Conservation (phyloP, 2,113 vertebrate genomes). For the Alces alces region DNA sequence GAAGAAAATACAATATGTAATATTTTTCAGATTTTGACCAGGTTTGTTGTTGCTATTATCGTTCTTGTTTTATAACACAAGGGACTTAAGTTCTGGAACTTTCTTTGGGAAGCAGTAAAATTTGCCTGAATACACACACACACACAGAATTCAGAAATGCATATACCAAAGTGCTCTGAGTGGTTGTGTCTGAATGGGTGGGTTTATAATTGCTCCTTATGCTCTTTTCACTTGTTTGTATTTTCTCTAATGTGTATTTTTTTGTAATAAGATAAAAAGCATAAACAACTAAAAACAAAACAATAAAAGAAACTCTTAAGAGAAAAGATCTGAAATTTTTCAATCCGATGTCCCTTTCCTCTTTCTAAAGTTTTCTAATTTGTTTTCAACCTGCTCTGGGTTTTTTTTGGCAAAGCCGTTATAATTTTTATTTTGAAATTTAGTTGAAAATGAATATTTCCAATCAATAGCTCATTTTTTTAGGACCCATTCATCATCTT, state of each 20-base stretch:
- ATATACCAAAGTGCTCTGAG: not conserved
- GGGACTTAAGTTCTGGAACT: not conserved
- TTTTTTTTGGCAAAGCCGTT: not conserved
- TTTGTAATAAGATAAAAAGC: not conserved
- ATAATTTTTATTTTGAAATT: constrained; percentile 28
- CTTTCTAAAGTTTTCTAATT: constrained; percentile 20
- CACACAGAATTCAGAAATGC: not conserved
- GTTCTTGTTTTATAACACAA: not conserved
- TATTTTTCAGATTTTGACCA: not conserved
- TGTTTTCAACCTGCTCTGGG: not conserved
- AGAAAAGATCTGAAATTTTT: not conserved
- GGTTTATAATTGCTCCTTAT: not conserved
- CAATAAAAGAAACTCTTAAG: not conserved
- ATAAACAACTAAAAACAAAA: not conserved
- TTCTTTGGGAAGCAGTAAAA: constrained; percentile 4
- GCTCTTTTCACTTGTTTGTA: not conserved
- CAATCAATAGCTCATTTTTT: not conserved
- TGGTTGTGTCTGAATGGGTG: not conserved
- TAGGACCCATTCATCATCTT: not conserved
- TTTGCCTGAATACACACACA: not conserved
- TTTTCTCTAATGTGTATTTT: not conserved
- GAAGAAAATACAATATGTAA: not conserved
- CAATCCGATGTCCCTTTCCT: not conserved
- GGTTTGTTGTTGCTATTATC: not conserved
- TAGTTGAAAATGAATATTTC: not conserved